A percentile compares a stretch with the other conserved stretches of the same genome.
Conservation (phyloP, 2,888 invertebrate species). For the Stratiomys singularior region DNA sequence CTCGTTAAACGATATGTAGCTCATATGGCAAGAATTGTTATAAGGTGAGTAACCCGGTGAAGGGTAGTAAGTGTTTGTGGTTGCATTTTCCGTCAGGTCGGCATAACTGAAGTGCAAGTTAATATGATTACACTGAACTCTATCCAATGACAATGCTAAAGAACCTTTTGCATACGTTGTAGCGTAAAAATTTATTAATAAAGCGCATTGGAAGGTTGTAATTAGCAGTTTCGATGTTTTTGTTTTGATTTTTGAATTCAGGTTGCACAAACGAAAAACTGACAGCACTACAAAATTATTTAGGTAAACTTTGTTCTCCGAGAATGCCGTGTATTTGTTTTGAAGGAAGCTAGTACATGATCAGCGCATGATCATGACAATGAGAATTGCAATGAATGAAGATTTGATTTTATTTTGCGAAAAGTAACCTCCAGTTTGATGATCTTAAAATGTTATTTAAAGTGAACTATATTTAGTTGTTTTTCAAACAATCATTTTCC, state of each 20-base stretch:
- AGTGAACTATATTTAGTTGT: no score
- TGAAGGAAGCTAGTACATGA: conserved; percentile 27
- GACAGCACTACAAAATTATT: background rate
- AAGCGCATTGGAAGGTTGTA: conserved; percentile 1
- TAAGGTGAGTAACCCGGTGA: background rate
- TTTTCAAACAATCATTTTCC: no score
- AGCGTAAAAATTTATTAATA: background rate
- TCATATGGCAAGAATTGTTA: background rate
- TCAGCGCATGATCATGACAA: conserved; percentile 11
- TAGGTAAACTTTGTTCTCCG: conserved; percentile 13
- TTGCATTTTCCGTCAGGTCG: background rate
- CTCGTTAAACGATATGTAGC: background rate
- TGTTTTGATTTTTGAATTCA: background rate
- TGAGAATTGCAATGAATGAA: background rate
- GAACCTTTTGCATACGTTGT: background rate
- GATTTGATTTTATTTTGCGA: no score
- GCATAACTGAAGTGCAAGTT: background rate
- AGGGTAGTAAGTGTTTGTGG: background rate
- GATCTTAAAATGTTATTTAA: no score
- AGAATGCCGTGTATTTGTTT: background rate
- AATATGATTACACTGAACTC: background rate
- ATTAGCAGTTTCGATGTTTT: conserved; percentile 7
- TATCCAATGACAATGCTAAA: background rate
- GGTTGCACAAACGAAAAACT: conserved; percentile 14
- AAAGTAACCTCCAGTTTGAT: no score